Conservation (phyloP, 64 coral and sea anemone species). For the Montipora sp. region DNA sequence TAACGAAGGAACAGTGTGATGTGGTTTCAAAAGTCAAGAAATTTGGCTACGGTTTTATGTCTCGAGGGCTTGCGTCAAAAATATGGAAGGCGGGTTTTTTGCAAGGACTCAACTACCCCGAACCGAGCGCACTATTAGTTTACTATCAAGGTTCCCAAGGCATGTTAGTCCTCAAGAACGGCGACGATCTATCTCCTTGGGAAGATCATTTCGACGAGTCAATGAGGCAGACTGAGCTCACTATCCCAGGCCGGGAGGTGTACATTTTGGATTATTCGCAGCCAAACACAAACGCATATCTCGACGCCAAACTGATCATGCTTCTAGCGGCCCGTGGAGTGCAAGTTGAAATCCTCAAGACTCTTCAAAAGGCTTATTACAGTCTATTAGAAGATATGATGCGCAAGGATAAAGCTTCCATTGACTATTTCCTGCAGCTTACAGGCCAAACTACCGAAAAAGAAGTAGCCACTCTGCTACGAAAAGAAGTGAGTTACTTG, state of each 20-base stretch:
- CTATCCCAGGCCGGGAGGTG: slow-evolving; percentile 56
- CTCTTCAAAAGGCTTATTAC: slow-evolving; percentile 71
- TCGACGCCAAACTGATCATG: slow-evolving; percentile 65
- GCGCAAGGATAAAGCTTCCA: slow-evolving; percentile 19
- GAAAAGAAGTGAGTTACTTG: slow-evolving; percentile 14
- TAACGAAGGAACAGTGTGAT: too few species aligned
- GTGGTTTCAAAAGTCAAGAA: too few species aligned
- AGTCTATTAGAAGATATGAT: slow-evolving; percentile 63
- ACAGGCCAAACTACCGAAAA: neutral
- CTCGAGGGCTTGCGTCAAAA: slow-evolving; percentile 32
- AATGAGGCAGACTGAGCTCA: slow-evolving; percentile 54
- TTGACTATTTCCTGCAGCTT: slow-evolving; percentile 39
- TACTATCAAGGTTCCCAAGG: slow-evolving; percentile 74
- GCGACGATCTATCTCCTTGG: neutral
- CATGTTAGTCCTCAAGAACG: slow-evolving; percentile 26
- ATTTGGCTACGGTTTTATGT: slow-evolving; percentile 48
- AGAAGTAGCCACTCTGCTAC: neutral
- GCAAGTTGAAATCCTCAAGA: slow-evolving; percentile 63
- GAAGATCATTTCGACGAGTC: slow-evolving; percentile 73
- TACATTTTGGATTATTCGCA: slow-evolving; percentile 80
- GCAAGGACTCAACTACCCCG: slow-evolving; percentile 1
- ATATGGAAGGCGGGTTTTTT: neutral
- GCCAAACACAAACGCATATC: slow-evolving; percentile 73
- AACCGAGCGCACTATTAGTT: slow-evolving; percentile 69
- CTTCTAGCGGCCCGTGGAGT: slow-evolving; percentile 78